Base-by-base conservation (phyloP, 2,888 invertebrate species). In the Polia nebulosa region DNA sequence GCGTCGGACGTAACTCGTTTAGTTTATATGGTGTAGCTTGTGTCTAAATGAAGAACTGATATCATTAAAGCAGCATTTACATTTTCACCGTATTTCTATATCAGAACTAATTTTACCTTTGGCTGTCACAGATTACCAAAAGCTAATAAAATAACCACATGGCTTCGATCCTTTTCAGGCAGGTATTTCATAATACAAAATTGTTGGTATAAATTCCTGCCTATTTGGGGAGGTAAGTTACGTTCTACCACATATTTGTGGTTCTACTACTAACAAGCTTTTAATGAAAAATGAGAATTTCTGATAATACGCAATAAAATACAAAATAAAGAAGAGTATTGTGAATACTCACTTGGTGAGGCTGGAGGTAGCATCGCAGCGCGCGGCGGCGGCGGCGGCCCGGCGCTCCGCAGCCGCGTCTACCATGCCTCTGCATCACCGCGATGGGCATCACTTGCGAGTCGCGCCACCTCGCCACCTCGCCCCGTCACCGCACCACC, bases 361-460 rank as follows among this genome's bases (percentile, higher is more conserved):
- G 88, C 93, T 94, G 91, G 90, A 89, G 85, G 91, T 87, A 90
- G 90, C 88, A 89, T 89, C 89, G 92, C 88, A 90, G 88, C 88
- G 89, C 89, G 90, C 91, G 93, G 92, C 94, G 91, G 90, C 94
- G 91, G 89, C 91, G 91, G 91, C 92, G 92, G 91, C 89, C 92
- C 92, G 93, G 92, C 93, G 94, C 93, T 94, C 94, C 95, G 94
- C 94, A 90, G 94, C 94, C 94, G 93, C 95, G 94, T 95, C 95
- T 94, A 94, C 95, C 95, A 95, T 95, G 92, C 95, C 95, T 94
- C 93, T 90, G 95, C 95, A 95, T 95, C 94, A 94, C 94, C 93
- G 93, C 91, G 92, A 87, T 91, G 90, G 91, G 94, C 95, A 95
- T 95, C 91, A 94, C 94, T 93, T 88, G 91, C 89, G 88, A 86